Evolutionary conservation across 2,888 invertebrate genomes (phyloP), one percentile per base, ranked within the genome.

Genomic region (Sinelater perroti): DNA sequence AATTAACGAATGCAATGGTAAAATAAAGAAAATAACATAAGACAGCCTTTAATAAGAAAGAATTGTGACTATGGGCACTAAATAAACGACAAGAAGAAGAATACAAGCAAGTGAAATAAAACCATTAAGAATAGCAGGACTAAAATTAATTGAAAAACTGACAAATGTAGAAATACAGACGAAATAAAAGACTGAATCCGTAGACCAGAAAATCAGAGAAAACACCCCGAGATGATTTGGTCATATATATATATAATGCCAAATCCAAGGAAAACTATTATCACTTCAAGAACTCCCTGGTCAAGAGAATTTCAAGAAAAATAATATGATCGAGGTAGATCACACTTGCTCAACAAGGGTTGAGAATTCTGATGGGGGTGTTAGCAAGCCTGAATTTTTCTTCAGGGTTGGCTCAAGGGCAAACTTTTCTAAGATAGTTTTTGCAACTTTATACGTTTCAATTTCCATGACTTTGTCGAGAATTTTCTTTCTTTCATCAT

Each of bases 401-500:
- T 70, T 72, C 11, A 84, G 72, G 66, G 83, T 82, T 3, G 24
- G 21, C 64, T 86, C 85, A 14, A 88, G 87, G 58, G 88, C 95
- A 80, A 89, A 95, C 75, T 91, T 92, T 76, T 94, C 90, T 54
- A 96, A 80, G 66, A 96, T 92, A 75, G 90, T 88, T 76, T 91
- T 93, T 3, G 95, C 95, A 42, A 87, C 91, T 82, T 97, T 98
- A 75, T 97, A 99, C 0, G 96, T 97, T 79, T 98, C 97, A 26
- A 90, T 97, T 73, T 98, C 97, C 88, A 94, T 97, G 21, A 99
- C 97, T 74, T 94, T 90, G 72, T 98, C 96, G 53, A 99, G 80
- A 63, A 97, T 88, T 75, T 90, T 88, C 75, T 88, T 91, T 73
- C 94, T 96, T 70, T 93, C 87, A n/a, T 86, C 86, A 67, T 87